Percentiles rank a stretch among this genome's conserved stretches.
These are phyloP conservation scores for Harpagifer antarcticus DNA, from an alignment of 2,797 vertebrate genomes.

Conservation along the genomic window DNA sequence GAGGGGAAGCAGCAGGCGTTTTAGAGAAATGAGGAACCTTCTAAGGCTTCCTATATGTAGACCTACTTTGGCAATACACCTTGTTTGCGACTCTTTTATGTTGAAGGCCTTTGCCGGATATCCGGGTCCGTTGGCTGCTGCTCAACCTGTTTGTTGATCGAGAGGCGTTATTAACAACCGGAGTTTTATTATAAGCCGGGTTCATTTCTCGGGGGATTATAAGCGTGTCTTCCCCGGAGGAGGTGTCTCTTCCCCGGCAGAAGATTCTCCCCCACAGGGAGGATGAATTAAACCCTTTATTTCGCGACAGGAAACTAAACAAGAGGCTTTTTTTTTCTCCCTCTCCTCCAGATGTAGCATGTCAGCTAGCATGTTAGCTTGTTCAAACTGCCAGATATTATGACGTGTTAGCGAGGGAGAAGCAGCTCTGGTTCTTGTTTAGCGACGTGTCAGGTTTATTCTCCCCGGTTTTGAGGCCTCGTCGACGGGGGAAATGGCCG, in stretches of 20 bases:
- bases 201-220: constrained; percentile 8
- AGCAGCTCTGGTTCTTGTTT: constrained; percentile 7
- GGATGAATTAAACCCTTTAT: constrained; percentile 14
- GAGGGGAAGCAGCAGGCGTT: too few relatives aligned
- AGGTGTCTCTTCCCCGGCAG: neutral
- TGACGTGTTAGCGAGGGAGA: constrained; percentile 17
- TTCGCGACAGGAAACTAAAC: constrained; percentile 29
- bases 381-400: constrained; percentile 44
- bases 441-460: constrained; percentile 45
- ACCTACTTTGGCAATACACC: too few relatives aligned
- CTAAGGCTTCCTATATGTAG: too few relatives aligned
- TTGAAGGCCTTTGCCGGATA: constrained; percentile 65
- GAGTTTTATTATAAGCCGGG: constrained; percentile 46
- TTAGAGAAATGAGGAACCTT: too few relatives aligned
- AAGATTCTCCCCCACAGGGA: neutral
- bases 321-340: constrained; percentile 17
- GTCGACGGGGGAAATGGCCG: constrained; percentile 84
- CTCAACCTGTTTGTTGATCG: constrained; percentile 63
- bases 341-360: constrained; percentile 65
- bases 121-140: constrained; percentile 56
- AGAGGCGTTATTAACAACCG: constrained; percentile 54
- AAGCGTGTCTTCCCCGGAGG: constrained; percentile 12
- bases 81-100: constrained; percentile 47
- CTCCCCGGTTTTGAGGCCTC: constrained; percentile 56
- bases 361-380: constrained; percentile 68